A percentile compares a stretch with the other conserved stretches of the same genome.
Conservation (phyloP, 2,888 invertebrate genomes). For the Cephus runcator region DNA sequence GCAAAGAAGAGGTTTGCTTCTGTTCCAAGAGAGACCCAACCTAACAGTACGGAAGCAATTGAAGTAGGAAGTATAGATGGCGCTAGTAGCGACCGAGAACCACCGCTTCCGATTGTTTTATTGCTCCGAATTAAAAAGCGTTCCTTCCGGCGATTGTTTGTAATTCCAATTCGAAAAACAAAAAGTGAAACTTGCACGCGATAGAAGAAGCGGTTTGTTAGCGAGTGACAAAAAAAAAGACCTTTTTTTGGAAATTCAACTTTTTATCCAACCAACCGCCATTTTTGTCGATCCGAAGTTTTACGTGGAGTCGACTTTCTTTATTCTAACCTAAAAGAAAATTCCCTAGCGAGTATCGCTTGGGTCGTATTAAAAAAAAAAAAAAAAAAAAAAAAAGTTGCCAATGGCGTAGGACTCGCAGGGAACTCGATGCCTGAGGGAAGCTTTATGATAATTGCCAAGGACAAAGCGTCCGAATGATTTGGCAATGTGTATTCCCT, state of each 20-base stretch:
- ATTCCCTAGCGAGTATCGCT: background rate
- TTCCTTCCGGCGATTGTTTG: slow-evolving; percentile 37
- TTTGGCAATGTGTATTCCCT: background rate
- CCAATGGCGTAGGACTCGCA: background rate
- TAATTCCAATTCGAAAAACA: slow-evolving; percentile 6
- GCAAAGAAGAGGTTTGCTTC: background rate
- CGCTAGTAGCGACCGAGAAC: background rate
- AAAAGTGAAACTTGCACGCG: background rate
- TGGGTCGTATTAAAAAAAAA: background rate
- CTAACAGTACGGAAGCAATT: background rate
- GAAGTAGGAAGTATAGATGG: background rate
- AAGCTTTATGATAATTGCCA: background rate
- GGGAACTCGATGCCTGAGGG: background rate
- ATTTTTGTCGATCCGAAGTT: background rate
- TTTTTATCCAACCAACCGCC: background rate
- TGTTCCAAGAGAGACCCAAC: background rate
- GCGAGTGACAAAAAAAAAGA: background rate
- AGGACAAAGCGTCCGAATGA: background rate
- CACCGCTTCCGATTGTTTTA: slow-evolving; percentile 31
- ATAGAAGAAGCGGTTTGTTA: background rate
- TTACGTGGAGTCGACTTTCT: background rate
- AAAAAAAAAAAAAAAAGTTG: background rate
- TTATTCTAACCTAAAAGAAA: background rate
- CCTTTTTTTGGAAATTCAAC: background rate
- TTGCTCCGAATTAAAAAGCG: slow-evolving; percentile 39